Evolutionary conservation across 2,888 invertebrate species (phyloP).

Genomic region (Notodonta dromedarius): DNA sequence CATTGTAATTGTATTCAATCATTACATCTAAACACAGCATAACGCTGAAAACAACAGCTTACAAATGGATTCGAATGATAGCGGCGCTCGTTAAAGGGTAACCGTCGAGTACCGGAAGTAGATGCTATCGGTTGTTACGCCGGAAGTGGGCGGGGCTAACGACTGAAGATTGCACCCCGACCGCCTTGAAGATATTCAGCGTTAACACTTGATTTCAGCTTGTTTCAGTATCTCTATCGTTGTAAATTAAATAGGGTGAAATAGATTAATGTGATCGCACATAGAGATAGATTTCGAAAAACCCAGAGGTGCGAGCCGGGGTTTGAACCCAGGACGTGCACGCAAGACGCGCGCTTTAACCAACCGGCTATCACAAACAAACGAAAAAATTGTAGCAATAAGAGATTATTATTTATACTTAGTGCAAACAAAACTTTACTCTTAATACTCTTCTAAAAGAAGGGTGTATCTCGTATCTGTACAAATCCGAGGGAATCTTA

Average conservation of each 20-base stretch:
- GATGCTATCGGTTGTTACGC: conserved; percentile 51
- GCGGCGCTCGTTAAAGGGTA: conserved; percentile 55
- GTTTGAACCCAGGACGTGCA: no score
- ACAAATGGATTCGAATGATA: conserved; percentile 61
- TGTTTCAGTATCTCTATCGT: background rate
- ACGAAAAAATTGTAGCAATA: no score
- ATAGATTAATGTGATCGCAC: no score
- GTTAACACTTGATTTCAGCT: conserved; percentile 34
- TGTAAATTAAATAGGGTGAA: no score
- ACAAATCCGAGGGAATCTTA: conserved; percentile 7
- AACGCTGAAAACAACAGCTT: conserved; percentile 32
- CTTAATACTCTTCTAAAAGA: background rate
- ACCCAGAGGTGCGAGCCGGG: no score
- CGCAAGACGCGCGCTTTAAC: no score
- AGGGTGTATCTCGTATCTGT: background rate
- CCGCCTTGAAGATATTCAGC: conserved; percentile 38
- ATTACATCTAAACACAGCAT: conserved; percentile 13
- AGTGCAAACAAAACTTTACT: no score
- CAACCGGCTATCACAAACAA: no score
- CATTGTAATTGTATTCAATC: no score
- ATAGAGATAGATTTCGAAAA: no score
- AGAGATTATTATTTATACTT: no score
- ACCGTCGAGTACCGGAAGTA: conserved; percentile 49
- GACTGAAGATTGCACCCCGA: conserved; percentile 57
- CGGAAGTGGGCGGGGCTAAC: conserved; percentile 60